Conservation (phyloP, 2,113 vertebrate genomes). For the Labeo rohita region DNA sequence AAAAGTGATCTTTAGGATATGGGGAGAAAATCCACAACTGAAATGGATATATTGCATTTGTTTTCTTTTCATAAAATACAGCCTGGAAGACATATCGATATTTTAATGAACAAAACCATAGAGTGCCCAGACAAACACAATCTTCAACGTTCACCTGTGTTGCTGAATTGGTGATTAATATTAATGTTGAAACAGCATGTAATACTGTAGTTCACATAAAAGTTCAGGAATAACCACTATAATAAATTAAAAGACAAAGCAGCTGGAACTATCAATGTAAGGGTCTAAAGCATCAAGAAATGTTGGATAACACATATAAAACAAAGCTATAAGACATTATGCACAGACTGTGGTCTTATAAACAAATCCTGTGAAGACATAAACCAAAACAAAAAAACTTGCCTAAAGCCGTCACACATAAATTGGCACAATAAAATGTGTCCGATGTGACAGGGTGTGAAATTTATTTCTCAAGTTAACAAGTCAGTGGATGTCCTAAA, state of each 20-base stretch:
- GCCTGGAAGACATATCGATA: conserved; percentile 28
- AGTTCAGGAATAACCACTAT: neutral
- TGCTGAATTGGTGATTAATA: neutral
- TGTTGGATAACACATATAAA: neutral
- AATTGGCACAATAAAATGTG: neutral
- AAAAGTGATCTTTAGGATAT: conserved; percentile 41
- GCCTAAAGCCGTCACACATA: neutral
- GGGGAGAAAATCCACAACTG: conserved; percentile 35
- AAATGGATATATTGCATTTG: conserved; percentile 22
- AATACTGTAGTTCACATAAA: neutral
- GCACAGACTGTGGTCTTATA: neutral
- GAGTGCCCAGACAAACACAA: neutral
- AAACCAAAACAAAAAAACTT: neutral
- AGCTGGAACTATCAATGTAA: neutral
- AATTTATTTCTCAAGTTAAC: neutral
- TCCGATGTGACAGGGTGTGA: neutral
- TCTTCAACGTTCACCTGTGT: neutral
- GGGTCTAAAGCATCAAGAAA: neutral
- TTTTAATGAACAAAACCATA: conserved; percentile 11
- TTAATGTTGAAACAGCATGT: neutral
- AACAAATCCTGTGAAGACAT: neutral
- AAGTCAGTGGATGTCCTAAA: neutral
- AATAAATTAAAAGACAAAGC: neutral
- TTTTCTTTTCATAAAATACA: conserved; percentile 57
- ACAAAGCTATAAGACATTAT: neutral